These are phyloP conservation scores for Arrhamphus sclerolepis DNA, from an alignment of 2,797 vertebrate genomes.

Conservation along the genomic window DNA sequence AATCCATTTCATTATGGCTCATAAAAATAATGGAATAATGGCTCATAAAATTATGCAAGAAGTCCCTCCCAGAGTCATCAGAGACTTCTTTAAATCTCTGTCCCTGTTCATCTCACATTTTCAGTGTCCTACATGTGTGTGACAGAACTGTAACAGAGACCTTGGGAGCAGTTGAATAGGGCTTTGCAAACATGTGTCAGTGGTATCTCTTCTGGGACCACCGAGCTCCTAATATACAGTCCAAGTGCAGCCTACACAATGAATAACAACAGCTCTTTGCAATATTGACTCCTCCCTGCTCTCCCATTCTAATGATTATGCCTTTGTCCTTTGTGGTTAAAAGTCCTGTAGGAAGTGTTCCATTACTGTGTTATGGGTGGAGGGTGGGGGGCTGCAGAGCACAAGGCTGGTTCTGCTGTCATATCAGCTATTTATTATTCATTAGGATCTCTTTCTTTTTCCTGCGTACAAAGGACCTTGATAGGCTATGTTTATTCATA, in stretches of 20 bases:
- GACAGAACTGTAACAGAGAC: slow-evolving; percentile 76
- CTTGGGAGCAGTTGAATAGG: slow-evolving; percentile 69
- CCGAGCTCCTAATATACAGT: slow-evolving; percentile 67
- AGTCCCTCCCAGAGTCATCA: slow-evolving; percentile 47
- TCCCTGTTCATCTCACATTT: slow-evolving; percentile 61
- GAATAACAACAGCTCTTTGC: slow-evolving; percentile 79
- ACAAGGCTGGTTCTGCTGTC: slow-evolving; percentile 85
- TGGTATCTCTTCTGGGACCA: slow-evolving; percentile 70
- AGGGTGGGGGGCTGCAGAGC: slow-evolving; percentile 80
- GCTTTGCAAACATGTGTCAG: slow-evolving; percentile 73
- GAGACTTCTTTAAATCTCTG: slow-evolving; percentile 57
- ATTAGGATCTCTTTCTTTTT: slow-evolving; percentile 91
- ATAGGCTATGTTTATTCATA: slow-evolving; percentile 99
- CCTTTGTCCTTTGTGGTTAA: slow-evolving; percentile 86
- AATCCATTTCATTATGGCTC: slow-evolving; percentile 56
- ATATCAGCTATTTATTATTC: slow-evolving; percentile 94
- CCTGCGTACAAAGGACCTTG: slow-evolving; percentile 89
- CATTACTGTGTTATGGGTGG: slow-evolving; percentile 85
- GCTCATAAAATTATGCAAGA: slow-evolving; percentile 63
- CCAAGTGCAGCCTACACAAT: slow-evolving; percentile 64
- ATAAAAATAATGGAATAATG: slow-evolving; percentile 19
- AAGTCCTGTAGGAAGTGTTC: slow-evolving; percentile 87
- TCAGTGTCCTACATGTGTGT: slow-evolving; percentile 74
- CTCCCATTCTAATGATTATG: slow-evolving; percentile 86
- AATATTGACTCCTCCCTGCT: slow-evolving; percentile 86